Conservation (phyloP, 2,888 invertebrate genomes). For the Mechanitis messenoides region DNA sequence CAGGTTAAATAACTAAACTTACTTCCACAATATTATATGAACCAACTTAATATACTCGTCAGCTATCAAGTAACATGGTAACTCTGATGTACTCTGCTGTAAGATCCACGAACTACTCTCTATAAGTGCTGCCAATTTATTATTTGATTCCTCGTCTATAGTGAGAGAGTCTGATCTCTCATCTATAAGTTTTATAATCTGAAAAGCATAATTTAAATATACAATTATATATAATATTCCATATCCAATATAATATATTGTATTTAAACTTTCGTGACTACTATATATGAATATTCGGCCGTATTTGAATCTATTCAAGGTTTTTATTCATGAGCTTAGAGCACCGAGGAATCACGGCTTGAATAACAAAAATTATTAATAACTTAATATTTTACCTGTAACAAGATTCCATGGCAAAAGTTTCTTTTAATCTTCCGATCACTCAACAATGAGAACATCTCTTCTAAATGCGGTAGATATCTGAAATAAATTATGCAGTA, state of each 20-base stretch:
- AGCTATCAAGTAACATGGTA: constrained; percentile 48
- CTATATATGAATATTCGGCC: too few relatives aligned
- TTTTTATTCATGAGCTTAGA: too few relatives aligned
- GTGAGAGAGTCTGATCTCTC: constrained; percentile 34
- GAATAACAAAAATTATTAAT: too few relatives aligned
- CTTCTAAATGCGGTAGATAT: constrained; percentile 42
- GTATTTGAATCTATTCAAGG: too few relatives aligned
- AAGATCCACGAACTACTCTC: constrained; percentile 39
- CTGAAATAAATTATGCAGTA: constrained; percentile 29
- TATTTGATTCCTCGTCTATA: constrained; percentile 24
- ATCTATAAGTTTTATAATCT: constrained; percentile 56
- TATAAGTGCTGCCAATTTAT: constrained; percentile 11
- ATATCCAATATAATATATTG: too few relatives aligned
- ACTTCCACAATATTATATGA: constrained; percentile 52
- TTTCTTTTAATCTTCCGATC: constrained; percentile 64
- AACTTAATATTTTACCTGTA: constrained; percentile 64
- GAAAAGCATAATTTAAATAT: constrained; percentile 25
- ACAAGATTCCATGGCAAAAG: constrained; percentile 79
- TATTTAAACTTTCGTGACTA: too few relatives aligned
- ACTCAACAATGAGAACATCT: constrained; percentile 37
- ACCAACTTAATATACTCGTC: constrained; percentile 53
- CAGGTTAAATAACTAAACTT: not conserved
- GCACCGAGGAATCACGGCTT: too few relatives aligned
- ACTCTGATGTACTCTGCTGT: constrained; percentile 28
- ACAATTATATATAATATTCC: not conserved